Evolutionary conservation across 2,888 invertebrate genomes (phyloP), one percentile per base, ranked within the genome.

Genomic region (Sphaerophoria rueppellii): DNA sequence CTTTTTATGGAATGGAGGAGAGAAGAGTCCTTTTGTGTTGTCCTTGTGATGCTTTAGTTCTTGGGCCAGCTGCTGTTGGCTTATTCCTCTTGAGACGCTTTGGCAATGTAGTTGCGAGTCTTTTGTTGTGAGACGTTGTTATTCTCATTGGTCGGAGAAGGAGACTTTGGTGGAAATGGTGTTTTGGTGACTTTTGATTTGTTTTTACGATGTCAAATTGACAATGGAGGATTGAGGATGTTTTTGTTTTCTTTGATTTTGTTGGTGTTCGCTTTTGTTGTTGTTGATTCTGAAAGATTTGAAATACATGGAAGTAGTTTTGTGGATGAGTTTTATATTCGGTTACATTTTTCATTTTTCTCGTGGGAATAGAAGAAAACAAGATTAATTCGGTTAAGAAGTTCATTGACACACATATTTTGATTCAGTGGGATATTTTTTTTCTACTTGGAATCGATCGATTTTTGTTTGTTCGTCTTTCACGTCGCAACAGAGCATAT

Each of bases 121-220:
- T 24, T 60, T 40, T 60, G 40, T 24, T 4, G 6, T 16, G 11
- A 24, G 24, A 24, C 24, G 24, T 24, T 24, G 24, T 24, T 24
- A 24, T 24, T 24, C 24, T 24, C 24, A 24, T 6, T 40, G 12
- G 6, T 6, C 2, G 24, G 12, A 24, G 9, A 6, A 7, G 43
- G 16, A 5, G 46, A n/a, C 4, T 24, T 24, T 24, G 52, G 12
- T 50, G 24, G 12, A 48, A 54, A 65, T 16, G 40, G 58, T 58
- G 57, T 65, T 71, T 71, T 55, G 57, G 61, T 78, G 57, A 40
- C 71, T 78, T 65, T 71, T 63, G 57, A 57, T 40, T 50, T 71
- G 63, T 16, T 57, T 46, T 32, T 43, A 40, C 35, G n/a, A 54
- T 14, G 11, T 54, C 11, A 14, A 24, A 54, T 37, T 40, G 65